Evolutionary conservation across 1,140 invertebrate genomes (phyloP).

Genomic region (Pseudobourletiella spinata): DNA sequence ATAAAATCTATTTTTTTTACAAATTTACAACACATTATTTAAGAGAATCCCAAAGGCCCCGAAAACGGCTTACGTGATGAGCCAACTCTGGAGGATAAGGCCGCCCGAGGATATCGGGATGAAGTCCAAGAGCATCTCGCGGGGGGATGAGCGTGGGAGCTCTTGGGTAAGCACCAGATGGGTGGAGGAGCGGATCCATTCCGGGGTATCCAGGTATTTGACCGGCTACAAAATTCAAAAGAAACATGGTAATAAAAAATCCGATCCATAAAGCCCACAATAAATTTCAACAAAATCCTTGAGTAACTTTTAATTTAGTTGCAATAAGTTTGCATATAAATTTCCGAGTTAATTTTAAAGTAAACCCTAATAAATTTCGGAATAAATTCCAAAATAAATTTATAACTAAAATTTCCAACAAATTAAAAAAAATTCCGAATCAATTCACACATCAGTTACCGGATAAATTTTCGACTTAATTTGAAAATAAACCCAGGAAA

Average conservation of each 20-base stretch:
- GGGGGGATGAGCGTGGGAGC: slow-evolving; percentile 46
- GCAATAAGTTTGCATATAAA: no score
- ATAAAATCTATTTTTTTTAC: not conserved
- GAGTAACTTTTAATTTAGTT: no score
- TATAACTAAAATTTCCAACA: no score
- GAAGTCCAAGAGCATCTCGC: slow-evolving; percentile 47
- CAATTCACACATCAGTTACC: no score
- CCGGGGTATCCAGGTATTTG: slow-evolving; percentile 34
- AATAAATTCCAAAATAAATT: no score
- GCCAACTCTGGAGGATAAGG: slow-evolving; percentile 70
- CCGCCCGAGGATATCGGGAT: slow-evolving; percentile 62
- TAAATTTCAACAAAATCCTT: no score
- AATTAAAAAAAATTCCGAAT: no score
- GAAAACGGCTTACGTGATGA: slow-evolving; percentile 52
- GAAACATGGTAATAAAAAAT: not conserved
- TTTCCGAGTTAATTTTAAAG: no score
- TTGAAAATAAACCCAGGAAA: no score
- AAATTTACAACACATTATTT: not conserved
- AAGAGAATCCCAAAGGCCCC: not conserved
- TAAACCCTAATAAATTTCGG: no score
- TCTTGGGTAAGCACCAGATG: slow-evolving; percentile 52
- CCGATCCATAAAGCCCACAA: no score
- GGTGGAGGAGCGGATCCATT: slow-evolving; percentile 36
- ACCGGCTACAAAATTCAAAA: slow-evolving; percentile 21
- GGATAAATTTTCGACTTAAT: no score